Conservation (phyloP, 2,113 vertebrate species). For the Pipa parva region DNA sequence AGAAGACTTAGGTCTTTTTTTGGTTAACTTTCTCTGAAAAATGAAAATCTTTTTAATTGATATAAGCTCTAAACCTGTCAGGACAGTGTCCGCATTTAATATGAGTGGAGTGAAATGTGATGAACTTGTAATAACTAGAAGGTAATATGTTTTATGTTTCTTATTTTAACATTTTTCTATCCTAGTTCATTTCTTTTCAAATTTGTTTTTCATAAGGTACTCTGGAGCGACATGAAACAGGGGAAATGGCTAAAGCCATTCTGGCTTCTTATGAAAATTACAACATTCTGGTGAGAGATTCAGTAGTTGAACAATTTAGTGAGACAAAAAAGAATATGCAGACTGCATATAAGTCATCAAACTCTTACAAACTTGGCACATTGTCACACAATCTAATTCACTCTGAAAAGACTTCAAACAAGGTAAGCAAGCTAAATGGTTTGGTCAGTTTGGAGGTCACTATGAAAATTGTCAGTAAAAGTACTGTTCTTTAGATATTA, state of each 20-base stretch:
- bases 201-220: constrained; percentile 55
- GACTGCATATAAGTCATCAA: constrained; percentile 45
- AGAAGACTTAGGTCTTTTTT: too few relatives aligned
- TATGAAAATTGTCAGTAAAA: too few relatives aligned
- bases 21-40: too few relatives aligned
- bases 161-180: background rate
- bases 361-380: constrained; percentile 44
- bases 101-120: too few relatives aligned
- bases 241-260: constrained; percentile 65
- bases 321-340: constrained; percentile 47
- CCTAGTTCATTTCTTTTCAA: background rate
- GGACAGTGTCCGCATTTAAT: too few relatives aligned
- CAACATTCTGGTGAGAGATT: constrained; percentile 48
- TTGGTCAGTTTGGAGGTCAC: too few relatives aligned
- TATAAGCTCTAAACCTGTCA: too few relatives aligned
- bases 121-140: too few relatives aligned
- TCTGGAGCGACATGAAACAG: constrained; percentile 66
- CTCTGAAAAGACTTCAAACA: constrained; percentile 42
- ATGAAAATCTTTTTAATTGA: too few relatives aligned
- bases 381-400: constrained; percentile 29
- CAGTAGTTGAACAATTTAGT: constrained; percentile 33
- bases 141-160: too few relatives aligned
- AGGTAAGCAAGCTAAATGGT: constrained; percentile 47
- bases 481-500: too few relatives aligned
- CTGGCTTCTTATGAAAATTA: constrained; percentile 58